Percentiles rank a stretch among this genome's conserved stretches.
These are phyloP conservation scores for Jaculus jaculus DNA, from an alignment of 2,113 vertebrate species.

Conservation along the genomic window DNA sequence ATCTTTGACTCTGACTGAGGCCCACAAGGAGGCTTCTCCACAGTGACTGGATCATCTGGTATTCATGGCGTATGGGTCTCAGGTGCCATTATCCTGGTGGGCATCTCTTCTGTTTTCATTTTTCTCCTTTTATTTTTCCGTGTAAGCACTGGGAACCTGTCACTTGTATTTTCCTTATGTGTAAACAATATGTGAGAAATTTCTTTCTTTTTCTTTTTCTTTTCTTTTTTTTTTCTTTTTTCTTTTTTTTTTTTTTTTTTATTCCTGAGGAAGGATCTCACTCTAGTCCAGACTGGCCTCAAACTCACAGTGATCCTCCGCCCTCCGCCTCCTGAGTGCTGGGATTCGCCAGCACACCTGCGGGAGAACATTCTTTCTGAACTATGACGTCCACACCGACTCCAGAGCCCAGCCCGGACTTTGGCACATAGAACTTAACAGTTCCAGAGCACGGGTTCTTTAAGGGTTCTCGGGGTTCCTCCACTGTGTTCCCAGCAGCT, in stretches of 20 bases:
- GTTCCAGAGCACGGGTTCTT: slow-evolving; percentile 63
- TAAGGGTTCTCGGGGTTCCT: slow-evolving; percentile 43
- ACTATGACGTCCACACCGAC: slow-evolving; percentile 47
- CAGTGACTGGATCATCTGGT: no score
- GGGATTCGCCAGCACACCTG: no score
- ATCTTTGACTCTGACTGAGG: not conserved
- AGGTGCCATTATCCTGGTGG: not conserved
- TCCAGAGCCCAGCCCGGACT: slow-evolving; percentile 56
- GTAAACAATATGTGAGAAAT: slow-evolving; percentile 65
- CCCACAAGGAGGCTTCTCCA: not conserved
- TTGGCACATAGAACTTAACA: slow-evolving; percentile 18
- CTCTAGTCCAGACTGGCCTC: no score
- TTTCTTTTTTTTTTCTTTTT: not conserved
- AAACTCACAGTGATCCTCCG: no score
- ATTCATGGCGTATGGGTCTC: not conserved
- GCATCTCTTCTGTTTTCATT: slow-evolving; percentile 26
- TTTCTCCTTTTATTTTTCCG: not conserved
- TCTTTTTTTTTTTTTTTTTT: not conserved
- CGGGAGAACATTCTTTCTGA: slow-evolving; percentile 7
- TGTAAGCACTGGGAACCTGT: not conserved
- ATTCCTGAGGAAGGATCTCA: no score
- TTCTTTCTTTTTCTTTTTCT: not conserved
- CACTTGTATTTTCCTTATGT: slow-evolving; percentile 29
- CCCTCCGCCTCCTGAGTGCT: no score
- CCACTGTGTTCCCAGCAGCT: not conserved